Conservation (phyloP, 2,888 invertebrate genomes). For the Epiblema foenella region DNA sequence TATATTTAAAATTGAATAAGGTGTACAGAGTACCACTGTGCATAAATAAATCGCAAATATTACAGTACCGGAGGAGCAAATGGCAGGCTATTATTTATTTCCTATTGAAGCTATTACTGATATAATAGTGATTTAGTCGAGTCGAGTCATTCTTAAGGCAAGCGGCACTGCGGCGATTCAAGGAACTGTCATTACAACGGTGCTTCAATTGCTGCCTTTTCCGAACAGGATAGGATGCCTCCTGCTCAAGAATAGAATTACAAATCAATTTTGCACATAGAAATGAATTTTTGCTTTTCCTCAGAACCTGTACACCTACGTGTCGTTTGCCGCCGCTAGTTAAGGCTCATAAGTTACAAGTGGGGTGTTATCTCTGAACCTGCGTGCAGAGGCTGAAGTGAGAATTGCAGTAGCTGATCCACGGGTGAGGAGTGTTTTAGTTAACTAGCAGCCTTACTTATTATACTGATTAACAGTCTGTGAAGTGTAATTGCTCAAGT, state of each 20-base stretch:
- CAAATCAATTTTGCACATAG: conserved; percentile 47
- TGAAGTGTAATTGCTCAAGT: conserved; percentile 16
- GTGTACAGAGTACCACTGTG: neutral
- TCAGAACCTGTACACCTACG: conserved; percentile 22
- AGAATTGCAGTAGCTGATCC: conserved; percentile 11
- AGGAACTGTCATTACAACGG: conserved; percentile 81
- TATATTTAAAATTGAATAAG: neutral
- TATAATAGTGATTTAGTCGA: conserved; percentile 73
- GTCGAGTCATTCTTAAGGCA: conserved; percentile 65
- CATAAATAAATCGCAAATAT: conserved; percentile 29
- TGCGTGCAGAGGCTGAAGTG: conserved; percentile 27
- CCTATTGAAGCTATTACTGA: conserved; percentile 50
- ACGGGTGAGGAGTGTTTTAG: conserved; percentile 18
- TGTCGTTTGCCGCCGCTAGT: conserved; percentile 18
- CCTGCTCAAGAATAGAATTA: conserved; percentile 52
- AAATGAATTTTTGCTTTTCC: conserved; percentile 33
- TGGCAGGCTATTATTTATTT: conserved; percentile 40
- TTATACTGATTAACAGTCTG: conserved; percentile 29
- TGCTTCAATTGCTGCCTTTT: conserved; percentile 68
- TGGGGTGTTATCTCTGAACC: conserved; percentile 32
- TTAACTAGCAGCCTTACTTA: conserved; percentile 27
- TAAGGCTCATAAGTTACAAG: conserved; percentile 37
- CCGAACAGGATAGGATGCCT: conserved; percentile 61
- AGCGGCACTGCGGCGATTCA: conserved; percentile 63
- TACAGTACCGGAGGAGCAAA: conserved; percentile 20